Evolutionary conservation across 2,888 invertebrate species (phyloP), one percentile per base, ranked within the genome.

Genomic region (Rhagonycha fulva): DNA sequence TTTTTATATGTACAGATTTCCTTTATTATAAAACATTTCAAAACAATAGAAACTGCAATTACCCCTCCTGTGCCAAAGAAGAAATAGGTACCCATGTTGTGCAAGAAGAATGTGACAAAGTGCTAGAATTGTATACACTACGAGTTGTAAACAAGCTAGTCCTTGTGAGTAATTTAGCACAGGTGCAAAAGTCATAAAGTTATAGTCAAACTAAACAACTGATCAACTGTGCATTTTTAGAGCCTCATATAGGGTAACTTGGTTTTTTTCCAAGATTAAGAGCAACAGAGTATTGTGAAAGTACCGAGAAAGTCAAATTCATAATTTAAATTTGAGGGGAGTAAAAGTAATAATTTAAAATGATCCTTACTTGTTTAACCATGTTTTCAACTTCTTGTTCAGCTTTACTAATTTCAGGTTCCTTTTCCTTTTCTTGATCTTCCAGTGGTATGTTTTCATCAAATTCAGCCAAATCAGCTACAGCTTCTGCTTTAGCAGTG

Each of bases 401-500:
- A 2, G 94, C 94, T 86, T 92, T 93, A 85, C 93, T 94, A 79
- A 94, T 87, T 85, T 93, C 93, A 1, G 89, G 88, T 71, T 87
- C 87, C 11, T 83, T 82, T 68, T 84, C 83, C 19, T 89, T 89
- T 1, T 89, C 89, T 78, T 90, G 91, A 74, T 95, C 95, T 75
- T 95, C 95, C 81, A 96, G 90, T 67, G 98, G 97, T 88, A 97
- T 95, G 83, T 93, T 95, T 89, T 98, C 98, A 89, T 98, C 98
- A 89, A 98, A 98, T 89, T 98, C 98, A 0, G 96, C 97, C 80
- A 98, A 90, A 87, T 97, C 96, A 12, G 95, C 95, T 79, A 94
- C 94, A 61, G 93, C 95, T 89, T 98, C 98, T 4, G 96, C 96
- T 83, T 95, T 94, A 3, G 97, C 97, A 0, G 94, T 95, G 83